Percentiles rank a stretch among this genome's conserved stretches.
Conservation (phyloP, 2,888 invertebrate species). For the Hyposoter didymator region DNA sequence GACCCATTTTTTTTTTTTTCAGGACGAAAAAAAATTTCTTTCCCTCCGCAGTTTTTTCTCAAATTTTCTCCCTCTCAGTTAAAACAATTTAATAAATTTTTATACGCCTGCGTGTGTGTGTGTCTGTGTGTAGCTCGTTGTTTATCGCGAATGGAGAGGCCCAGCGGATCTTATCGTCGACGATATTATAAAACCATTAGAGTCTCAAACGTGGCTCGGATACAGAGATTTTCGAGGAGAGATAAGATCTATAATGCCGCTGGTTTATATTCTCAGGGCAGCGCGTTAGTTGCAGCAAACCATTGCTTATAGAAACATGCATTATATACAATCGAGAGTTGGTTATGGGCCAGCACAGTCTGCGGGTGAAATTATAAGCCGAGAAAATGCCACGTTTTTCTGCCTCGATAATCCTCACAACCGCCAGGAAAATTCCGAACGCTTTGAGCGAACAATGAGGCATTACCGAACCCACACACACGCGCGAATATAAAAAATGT, state of each 20-base stretch:
- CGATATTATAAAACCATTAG: slow-evolving; percentile 75
- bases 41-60: neutral
- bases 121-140: slow-evolving; percentile 19
- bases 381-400: slow-evolving; percentile 48
- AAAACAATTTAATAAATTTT: neutral
- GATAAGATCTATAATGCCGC: slow-evolving; percentile 69
- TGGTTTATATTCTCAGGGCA: slow-evolving; percentile 40
- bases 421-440: slow-evolving; percentile 50
- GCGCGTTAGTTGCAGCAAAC: slow-evolving; percentile 47
- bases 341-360: slow-evolving; percentile 6
- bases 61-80: slow-evolving; percentile 19
- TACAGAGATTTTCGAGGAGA: slow-evolving; percentile 64
- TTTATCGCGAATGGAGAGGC: slow-evolving; percentile 69
- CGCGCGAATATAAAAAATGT: neutral
- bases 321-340: slow-evolving; percentile 40
- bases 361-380: slow-evolving; percentile 44
- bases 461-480: neutral
- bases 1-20: no score
- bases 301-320: slow-evolving; percentile 36
- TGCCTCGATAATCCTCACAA: slow-evolving; percentile 36
- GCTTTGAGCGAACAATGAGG: slow-evolving; percentile 41
- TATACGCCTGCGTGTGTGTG: neutral
- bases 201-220: slow-evolving; percentile 64
- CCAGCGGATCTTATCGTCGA: slow-evolving; percentile 71
- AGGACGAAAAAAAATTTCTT: neutral